Conservation (phyloP, 2,797 vertebrate species). For the Argentina silus region DNA sequence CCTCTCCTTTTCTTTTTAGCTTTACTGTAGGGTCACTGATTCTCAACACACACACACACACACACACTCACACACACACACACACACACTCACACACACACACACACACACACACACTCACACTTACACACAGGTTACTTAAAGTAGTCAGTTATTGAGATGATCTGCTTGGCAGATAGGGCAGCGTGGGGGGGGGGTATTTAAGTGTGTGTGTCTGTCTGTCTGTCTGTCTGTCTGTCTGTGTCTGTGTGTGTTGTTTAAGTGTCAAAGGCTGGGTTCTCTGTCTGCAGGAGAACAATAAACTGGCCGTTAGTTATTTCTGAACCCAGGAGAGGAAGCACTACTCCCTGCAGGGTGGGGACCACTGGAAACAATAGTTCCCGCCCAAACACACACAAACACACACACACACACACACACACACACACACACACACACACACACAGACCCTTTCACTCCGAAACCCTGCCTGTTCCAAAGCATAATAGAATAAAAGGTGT, state of each 20-base stretch:
- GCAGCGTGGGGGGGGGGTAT: slow-evolving; percentile 39
- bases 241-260: slow-evolving; percentile 30
- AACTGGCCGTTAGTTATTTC: slow-evolving; percentile 75
- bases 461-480: too few relatives aligned
- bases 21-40: slow-evolving; percentile 10
- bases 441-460: background rate
- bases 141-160: slow-evolving; percentile 70
- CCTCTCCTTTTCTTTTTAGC: slow-evolving; percentile 37
- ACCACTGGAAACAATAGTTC: slow-evolving; percentile 55
- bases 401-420: background rate
- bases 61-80: background rate
- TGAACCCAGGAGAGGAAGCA: slow-evolving; percentile 74
- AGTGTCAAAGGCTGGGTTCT: slow-evolving; percentile 11
- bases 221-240: slow-evolving; percentile 41
- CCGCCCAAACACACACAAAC: slow-evolving; percentile 47
- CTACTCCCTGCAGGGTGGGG: slow-evolving; percentile 72
- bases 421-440: slow-evolving; percentile 19
- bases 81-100: background rate
- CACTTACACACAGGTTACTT: slow-evolving; percentile 64
- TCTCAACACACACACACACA: slow-evolving; percentile 45
- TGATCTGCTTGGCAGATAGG: background rate
- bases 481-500: too few relatives aligned
- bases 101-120: slow-evolving; percentile 44
- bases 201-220: slow-evolving; percentile 2
- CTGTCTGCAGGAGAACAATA: slow-evolving; percentile 63